Base-by-base conservation (phyloP, 2,113 vertebrate genomes). In the Hippocampus barbouri region DNA sequence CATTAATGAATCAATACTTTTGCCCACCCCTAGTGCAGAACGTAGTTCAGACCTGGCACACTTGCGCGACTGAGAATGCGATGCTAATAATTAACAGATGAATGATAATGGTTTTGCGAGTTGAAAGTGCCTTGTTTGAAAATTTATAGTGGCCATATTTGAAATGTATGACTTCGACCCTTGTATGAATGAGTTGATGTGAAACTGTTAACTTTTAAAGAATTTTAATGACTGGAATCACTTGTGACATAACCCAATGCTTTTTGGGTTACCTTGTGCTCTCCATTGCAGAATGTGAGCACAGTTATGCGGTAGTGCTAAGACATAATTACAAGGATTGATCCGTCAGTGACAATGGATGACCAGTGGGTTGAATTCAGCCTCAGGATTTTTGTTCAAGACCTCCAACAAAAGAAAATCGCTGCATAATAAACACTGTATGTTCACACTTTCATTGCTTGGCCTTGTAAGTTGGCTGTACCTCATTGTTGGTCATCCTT, bases 251-350 rank as follows among this genome's bases (percentile, higher is more conserved):
- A 62, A 67, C 77, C 73, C 8, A 0, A 69, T 75, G 41, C 43
- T 43, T 62, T 12, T 27, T 57, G 54, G 65, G 68, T 73, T 56
- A n/a, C 43, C 25, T 16, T 66, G 71, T 66, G 56, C 80, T 80
- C 76, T 78, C 83, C 61, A 60, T 73, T 67, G 53, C 66, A 74
- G 79, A 78, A 75, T 71, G 68, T 70, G 73, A 68, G 75, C 70
- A n/a, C 66, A n/a, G 71, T 67, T 47, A 79, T 74, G 77, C 78
- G 56, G 40, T 69, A 10, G 21, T 16, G 41, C 40, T 25, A 27
- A 66, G 15, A 74, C 74, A 25, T 85, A 85, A 88, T 88, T 85
- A 87, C 76, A 88, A 79, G 85, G 79, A 72, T 71, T 23, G 30
- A 54, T 56, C 69, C 71, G 72, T 84, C 82, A 80, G 78, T 80